A percentile compares a stretch with the other conserved stretches of the same genome.
These are phyloP conservation scores for Ctenopoma kingsleyae DNA, from an alignment of 2,797 vertebrate species.

Conservation along the genomic window DNA sequence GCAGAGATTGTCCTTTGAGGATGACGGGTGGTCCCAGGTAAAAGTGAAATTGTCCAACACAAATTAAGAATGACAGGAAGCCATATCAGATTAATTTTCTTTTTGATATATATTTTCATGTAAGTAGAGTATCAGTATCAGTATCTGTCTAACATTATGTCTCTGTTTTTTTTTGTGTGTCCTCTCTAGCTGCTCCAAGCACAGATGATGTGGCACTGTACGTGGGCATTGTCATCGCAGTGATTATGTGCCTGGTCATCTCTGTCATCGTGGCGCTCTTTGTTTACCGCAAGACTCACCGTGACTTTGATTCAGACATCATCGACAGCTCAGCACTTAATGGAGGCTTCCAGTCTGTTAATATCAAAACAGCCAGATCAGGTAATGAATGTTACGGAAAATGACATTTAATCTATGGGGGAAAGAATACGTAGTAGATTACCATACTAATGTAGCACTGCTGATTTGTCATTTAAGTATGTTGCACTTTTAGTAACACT, in stretches of 20 bases:
- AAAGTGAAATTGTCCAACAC: constrained; percentile 30
- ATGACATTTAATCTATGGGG: not conserved
- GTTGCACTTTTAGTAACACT: not conserved
- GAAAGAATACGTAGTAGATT: not conserved
- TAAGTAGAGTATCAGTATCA: too few relatives aligned
- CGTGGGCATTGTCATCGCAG: constrained; percentile 92
- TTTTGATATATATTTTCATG: too few relatives aligned
- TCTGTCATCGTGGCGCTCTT: constrained; percentile 92
- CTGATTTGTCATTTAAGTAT: not conserved
- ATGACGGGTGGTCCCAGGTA: constrained; percentile 34
- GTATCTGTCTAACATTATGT: not conserved
- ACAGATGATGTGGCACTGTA: constrained; percentile 94
- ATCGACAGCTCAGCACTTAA: constrained; percentile 95
- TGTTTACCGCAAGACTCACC: constrained; percentile 95
- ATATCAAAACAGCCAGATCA: constrained; percentile 95
- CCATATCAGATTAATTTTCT: not conserved
- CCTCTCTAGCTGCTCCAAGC: constrained; percentile 89
- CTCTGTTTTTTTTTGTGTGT: constrained; percentile 25
- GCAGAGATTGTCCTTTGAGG: constrained; percentile 35
- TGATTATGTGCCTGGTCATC: constrained; percentile 95
- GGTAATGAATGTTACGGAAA: constrained; percentile 76
- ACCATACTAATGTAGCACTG: not conserved
- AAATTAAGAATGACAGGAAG: constrained; percentile 16
- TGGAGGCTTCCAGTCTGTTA: constrained; percentile 95
- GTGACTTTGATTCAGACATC: constrained; percentile 94